Evolutionary conservation across 2,797 vertebrate species (phyloP).

Genomic region (Odontamblyopus lacepedii): DNA sequence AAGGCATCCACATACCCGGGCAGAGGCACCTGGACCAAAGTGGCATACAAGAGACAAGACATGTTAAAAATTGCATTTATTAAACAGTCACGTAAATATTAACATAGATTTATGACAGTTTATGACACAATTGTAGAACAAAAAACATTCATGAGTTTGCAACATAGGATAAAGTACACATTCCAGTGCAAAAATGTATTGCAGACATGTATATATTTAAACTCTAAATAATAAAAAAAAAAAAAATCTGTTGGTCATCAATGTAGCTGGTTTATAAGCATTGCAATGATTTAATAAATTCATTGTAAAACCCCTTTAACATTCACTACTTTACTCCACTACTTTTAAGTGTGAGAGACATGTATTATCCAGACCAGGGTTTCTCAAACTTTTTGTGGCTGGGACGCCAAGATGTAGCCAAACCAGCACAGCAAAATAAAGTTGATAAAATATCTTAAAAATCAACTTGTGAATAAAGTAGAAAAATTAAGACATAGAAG

Average conservation of each 20-base stretch:
- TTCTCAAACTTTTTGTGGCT: no score
- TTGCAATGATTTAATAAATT: neutral
- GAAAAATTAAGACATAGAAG: slow-evolving; percentile 27
- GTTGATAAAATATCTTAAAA: no score
- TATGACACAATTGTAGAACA: neutral
- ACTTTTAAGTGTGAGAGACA: neutral
- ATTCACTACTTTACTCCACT: neutral
- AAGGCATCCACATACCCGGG: slow-evolving; percentile 97
- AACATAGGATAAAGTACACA: neutral
- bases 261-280: neutral
- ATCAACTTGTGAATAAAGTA: slow-evolving; percentile 4
- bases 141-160: neutral
- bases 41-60: neutral
- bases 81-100: slow-evolving; percentile 5
- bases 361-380: slow-evolving; percentile 1
- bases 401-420: no score
- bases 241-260: neutral
- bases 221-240: neutral
- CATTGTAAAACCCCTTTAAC: neutral
- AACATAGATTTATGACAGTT: slow-evolving; percentile 12
- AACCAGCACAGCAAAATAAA: no score
- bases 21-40: slow-evolving; percentile 85
- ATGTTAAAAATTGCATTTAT: slow-evolving; percentile 10
- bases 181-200: neutral
- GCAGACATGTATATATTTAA: neutral